These are phyloP conservation scores for Aphaenogaster floridana DNA, from an alignment of 1,140 invertebrate genomes.

Conservation along the genomic window DNA sequence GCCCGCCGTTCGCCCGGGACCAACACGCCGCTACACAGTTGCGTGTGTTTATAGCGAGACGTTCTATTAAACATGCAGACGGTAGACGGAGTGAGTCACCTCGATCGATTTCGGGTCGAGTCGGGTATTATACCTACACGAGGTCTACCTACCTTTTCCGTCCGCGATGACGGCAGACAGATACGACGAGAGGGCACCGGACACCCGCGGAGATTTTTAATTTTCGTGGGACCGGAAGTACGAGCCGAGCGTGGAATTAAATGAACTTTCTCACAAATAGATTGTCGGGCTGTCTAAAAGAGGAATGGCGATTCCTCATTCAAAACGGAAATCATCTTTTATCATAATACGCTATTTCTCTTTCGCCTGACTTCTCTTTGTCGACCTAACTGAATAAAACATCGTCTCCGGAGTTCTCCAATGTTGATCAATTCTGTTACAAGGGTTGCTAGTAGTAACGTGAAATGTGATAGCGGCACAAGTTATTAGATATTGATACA, in stretches of 20 bases:
- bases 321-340: background rate
- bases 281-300: background rate
- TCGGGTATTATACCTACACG: conserved; percentile 40
- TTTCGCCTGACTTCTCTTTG: background rate
- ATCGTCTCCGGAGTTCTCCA: background rate
- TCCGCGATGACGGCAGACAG: conserved; percentile 18
- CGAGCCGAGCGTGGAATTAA: background rate
- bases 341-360: background rate
- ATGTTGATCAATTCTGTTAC: background rate
- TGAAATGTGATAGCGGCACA: background rate
- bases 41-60: conserved; percentile 41
- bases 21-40: background rate
- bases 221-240: conserved; percentile 46
- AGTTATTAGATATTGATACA: background rate
- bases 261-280: conserved; percentile 26
- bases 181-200: background rate
- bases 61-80: conserved; percentile 47
- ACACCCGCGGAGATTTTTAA: conserved; percentile 49
- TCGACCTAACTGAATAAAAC: background rate
- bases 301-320: background rate
- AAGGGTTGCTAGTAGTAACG: background rate
- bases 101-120: conserved; percentile 65
- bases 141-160: conserved; percentile 8
- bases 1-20: background rate
- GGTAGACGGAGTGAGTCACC: conserved; percentile 63